A percentile compares a stretch with the other conserved stretches of the same genome.
phyloP scores from a whole-genome alignment of 2,797 vertebrate genomes.

The Acanthornis magna region DNA sequence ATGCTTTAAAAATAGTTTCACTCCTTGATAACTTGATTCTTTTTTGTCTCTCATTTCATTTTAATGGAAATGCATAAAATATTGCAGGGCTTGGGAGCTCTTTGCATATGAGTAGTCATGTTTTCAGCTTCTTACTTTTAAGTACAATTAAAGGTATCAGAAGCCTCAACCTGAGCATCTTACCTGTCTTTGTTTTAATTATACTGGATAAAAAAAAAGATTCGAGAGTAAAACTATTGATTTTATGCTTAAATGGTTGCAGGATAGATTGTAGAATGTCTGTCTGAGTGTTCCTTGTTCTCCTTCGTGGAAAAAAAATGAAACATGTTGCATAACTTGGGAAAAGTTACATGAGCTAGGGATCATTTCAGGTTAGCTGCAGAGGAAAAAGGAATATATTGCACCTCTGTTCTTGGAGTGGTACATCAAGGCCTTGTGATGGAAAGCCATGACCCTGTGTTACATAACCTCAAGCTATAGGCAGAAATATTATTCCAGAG shows the following conservation, averaged over 20 bases:
- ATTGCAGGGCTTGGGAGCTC: background rate
- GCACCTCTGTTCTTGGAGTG: background rate
- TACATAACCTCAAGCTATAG: background rate
- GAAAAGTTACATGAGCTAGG: background rate
- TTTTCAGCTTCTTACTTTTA: background rate
- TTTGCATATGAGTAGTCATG: fast-evolving
- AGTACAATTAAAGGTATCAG: background rate
- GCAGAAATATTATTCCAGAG: background rate
- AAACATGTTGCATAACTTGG: background rate
- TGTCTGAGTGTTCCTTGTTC: background rate
- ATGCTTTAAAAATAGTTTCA: background rate
- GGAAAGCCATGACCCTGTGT: background rate
- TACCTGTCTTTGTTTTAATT: background rate
- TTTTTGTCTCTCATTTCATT: background rate
- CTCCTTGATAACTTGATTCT: background rate
- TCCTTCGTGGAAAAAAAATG: background rate
- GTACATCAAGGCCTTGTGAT: background rate
- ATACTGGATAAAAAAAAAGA: background rate
- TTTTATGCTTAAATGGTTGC: background rate
- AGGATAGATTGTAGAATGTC: background rate
- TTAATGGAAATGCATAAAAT: background rate
- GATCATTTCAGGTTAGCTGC: background rate
- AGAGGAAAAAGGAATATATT: background rate
- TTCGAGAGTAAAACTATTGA: background rate
- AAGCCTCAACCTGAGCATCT: background rate